Conservation (phyloP, 1,140 invertebrate species). For the Meloidogyne exigua region DNA sequence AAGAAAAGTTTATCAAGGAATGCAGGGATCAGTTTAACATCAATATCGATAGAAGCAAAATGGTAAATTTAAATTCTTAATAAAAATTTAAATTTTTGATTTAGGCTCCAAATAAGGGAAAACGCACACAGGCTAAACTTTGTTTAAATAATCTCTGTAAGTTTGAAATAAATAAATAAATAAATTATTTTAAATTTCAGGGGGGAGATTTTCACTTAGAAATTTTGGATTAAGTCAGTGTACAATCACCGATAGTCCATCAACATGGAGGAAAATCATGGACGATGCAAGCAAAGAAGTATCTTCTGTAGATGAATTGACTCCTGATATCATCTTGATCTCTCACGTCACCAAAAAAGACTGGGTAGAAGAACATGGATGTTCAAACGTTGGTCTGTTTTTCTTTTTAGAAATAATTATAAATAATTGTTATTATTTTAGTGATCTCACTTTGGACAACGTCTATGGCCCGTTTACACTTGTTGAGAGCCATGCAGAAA, state of each 20-base stretch:
- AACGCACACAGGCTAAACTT: not conserved
- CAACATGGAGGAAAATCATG: not conserved
- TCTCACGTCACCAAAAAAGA: not conserved
- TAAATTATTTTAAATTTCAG: no score
- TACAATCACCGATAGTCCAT: not conserved
- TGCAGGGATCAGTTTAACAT: not conserved
- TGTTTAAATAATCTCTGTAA: slow-evolving; percentile 15
- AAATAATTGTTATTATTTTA: not conserved
- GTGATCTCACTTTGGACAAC: slow-evolving; percentile 15
- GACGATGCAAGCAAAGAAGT: not conserved
- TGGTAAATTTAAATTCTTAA: not conserved
- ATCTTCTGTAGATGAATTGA: not conserved
- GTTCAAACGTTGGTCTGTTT: slow-evolving; percentile 1
- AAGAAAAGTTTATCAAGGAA: not conserved
- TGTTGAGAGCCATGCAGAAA: not conserved
- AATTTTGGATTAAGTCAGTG: slow-evolving; percentile 4
- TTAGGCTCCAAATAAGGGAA: not conserved
- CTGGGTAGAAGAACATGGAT: slow-evolving; percentile 1
- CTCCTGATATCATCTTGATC: not conserved
- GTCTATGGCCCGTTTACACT: not conserved
- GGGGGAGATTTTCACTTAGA: not conserved
- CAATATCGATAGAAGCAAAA: not conserved
- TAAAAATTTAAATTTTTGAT: not conserved
- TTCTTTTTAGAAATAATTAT: not conserved
- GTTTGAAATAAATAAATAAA: no score